Evolutionary conservation across 2,797 vertebrate genomes (phyloP).

Genomic region (Acanthiza pusilla): DNA sequence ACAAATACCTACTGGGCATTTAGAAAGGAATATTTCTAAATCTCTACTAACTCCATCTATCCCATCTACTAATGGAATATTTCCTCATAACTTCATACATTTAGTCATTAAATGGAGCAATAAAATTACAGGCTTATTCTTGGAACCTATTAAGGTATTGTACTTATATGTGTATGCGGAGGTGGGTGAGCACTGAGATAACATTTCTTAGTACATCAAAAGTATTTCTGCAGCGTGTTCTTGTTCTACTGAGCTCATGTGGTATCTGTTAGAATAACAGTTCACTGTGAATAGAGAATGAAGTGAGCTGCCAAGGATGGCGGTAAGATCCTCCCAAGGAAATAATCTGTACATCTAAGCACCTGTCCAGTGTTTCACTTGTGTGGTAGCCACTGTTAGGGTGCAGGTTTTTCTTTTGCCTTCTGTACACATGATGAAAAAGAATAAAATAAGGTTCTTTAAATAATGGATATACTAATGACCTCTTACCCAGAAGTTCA

Average conservation of each 20-base stretch:
- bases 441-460: neutral
- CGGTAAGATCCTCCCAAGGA: neutral
- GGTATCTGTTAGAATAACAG: neutral
- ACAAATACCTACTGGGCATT: neutral
- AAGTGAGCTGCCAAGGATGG: neutral
- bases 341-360: neutral
- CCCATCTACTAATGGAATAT: neutral
- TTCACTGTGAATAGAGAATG: neutral
- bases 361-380: neutral
- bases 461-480: neutral
- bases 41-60: neutral
- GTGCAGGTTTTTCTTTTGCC: neutral
- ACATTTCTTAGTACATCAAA: neutral
- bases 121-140: neutral
- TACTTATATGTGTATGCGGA: rapidly evolving
- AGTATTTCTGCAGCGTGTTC: neutral
- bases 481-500: neutral
- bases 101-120: neutral
- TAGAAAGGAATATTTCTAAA: neutral
- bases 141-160: neutral
- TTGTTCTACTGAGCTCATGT: neutral
- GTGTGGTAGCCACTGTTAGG: neutral
- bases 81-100: neutral
- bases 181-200: neutral
- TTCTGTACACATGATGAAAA: neutral